A percentile compares a stretch with the other conserved stretches of the same genome.
Evolutionary conservation across 1,140 invertebrate species (phyloP).

Genomic region (Vollenhovia emeryi): DNA sequence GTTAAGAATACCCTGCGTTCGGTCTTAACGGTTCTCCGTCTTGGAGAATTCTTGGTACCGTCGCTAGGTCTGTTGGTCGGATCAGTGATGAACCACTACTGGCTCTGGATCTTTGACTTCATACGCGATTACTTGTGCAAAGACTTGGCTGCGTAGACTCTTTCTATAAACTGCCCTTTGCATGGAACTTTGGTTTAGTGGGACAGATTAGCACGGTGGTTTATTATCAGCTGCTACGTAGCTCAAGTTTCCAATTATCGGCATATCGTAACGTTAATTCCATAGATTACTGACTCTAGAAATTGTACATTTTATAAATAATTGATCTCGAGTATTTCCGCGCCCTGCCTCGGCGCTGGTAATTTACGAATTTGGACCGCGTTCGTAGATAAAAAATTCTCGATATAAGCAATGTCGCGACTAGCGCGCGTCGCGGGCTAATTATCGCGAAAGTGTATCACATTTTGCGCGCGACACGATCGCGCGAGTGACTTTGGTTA

Average conservation of each 20-base stretch:
- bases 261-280: not conserved
- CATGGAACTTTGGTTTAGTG: constrained; percentile 18
- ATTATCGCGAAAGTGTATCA: not conserved
- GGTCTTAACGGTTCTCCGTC: not conserved
- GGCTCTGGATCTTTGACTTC: constrained; percentile 1
- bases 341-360: not conserved
- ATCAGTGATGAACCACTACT: not conserved
- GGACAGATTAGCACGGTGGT: not conserved
- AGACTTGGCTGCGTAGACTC: not conserved
- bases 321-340: not conserved
- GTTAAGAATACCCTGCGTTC: not conserved
- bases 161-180: not conserved
- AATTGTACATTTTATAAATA: constrained; percentile 5
- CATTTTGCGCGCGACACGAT: not conserved
- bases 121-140: not conserved
- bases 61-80: not conserved
- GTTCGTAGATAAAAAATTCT: not conserved
- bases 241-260: not conserved
- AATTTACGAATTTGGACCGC: not conserved
- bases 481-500: not conserved
- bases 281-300: not conserved
- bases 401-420: too few relatives aligned
- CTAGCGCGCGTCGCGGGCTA: not conserved
- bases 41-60: not conserved
- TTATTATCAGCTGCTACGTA: constrained; percentile 3